A percentile compares a stretch with the other conserved stretches of the same genome.
Conservation (phyloP, 2,888 invertebrate genomes). For the Crossocerus cetratus region DNA sequence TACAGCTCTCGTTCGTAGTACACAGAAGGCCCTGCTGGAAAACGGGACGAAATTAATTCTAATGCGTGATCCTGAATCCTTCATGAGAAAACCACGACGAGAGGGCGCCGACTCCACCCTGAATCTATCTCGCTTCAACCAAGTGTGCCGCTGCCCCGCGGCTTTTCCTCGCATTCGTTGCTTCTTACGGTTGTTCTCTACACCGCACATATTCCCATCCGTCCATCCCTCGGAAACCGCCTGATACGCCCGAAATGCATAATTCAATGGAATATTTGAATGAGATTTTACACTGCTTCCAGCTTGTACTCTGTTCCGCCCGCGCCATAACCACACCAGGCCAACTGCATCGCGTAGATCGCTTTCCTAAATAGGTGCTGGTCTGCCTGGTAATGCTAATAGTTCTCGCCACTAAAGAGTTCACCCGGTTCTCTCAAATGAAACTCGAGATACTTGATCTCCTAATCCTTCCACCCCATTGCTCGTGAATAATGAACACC, state of each 20-base stretch:
- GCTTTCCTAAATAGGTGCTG: slow-evolving; percentile 43
- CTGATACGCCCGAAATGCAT: slow-evolving; percentile 51
- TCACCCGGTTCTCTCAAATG: slow-evolving; percentile 49
- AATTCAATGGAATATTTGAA: slow-evolving; percentile 65
- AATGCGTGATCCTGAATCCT: slow-evolving; percentile 36
- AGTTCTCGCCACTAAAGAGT: slow-evolving; percentile 60
- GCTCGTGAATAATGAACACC: too few species aligned
- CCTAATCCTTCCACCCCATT: too few species aligned
- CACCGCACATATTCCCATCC: too few species aligned
- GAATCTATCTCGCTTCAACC: too few species aligned
- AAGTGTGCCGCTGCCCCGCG: too few species aligned
- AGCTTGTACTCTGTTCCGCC: slow-evolving; percentile 56
- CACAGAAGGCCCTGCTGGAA: slow-evolving; percentile 14
- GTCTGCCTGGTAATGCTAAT: slow-evolving; percentile 58
- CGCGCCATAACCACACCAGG: too few species aligned
- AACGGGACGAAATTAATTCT: slow-evolving; percentile 35
- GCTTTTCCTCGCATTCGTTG: too few species aligned
- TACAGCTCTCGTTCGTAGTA: neutral
- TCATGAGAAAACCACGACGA: slow-evolving; percentile 23
- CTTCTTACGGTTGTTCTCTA: too few species aligned
- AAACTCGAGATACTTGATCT: slow-evolving; percentile 13
- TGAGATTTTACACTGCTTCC: slow-evolving; percentile 63
- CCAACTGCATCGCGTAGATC: too few species aligned
- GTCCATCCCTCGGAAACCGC: too few species aligned
- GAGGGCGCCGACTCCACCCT: too few species aligned